These are phyloP conservation scores for Grammomys surdaster DNA, from an alignment of 2,113 vertebrate species.

Conservation along the genomic window DNA sequence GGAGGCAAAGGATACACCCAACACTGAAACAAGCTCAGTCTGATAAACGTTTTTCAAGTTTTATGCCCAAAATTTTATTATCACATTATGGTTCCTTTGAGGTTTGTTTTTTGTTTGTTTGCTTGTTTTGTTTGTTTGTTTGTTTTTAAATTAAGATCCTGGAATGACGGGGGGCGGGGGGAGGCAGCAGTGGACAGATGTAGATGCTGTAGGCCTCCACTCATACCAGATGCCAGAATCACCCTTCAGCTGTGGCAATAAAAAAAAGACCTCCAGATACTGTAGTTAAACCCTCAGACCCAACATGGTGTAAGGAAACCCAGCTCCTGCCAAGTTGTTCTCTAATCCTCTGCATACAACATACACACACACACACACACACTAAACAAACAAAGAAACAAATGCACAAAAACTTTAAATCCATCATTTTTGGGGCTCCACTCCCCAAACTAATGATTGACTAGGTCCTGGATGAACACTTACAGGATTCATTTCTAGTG, in stretches of 20 bases:
- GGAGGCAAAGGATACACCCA: constrained; percentile 3
- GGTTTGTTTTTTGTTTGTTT: too few relatives aligned
- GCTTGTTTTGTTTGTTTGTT: too few relatives aligned
- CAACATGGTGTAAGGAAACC: neutral
- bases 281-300: neutral
- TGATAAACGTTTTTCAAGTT: neutral
- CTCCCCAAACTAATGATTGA: neutral
- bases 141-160: neutral
- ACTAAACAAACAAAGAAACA: neutral
- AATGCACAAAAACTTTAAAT: neutral
- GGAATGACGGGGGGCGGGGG: too few relatives aligned
- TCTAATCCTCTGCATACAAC: neutral
- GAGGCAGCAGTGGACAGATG: neutral
- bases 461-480: too few relatives aligned
- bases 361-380: neutral
- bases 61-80: neutral
- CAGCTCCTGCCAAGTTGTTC: neutral
- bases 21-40: neutral
- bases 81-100: neutral
- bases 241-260: neutral
- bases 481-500: neutral
- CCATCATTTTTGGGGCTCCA: neutral
- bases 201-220: neutral
- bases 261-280: neutral
- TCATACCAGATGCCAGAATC: neutral